Evolutionary conservation across 2,888 invertebrate genomes (phyloP), one percentile per base, ranked within the genome.

Genomic region (Agrotis ipsilon): DNA sequence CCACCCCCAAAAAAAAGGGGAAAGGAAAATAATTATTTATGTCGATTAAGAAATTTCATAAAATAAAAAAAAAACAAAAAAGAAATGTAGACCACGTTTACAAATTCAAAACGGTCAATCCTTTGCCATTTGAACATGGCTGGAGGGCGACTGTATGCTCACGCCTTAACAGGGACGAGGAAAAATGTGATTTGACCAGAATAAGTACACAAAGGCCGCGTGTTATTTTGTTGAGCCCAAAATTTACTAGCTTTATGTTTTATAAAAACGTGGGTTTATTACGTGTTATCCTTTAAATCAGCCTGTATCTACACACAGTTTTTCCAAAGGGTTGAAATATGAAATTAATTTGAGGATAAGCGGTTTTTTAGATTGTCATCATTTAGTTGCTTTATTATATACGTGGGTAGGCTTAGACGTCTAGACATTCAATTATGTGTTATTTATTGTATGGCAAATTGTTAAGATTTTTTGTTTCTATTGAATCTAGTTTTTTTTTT

Each of bases 181-280:
- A 67, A 67, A 81, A 77, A 52, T 57, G 13, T 24, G 43, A 61
- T 78, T 67, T 39, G 32, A 76, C 62, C 54, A 51, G 70, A 76
- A 69, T 65, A 27, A 51, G 43, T 49, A 46, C 9, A 54, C 57
- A 78, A 79, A 79, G 45, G 48, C 13, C 52, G 16, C 19, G 54
- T 13, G n/a, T 24, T 45, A 58, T 77, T 76, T 66, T 21, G n/a
- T 62, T 49, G 27, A 52, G 24, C 1, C 19, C 46, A 2, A 4
- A 80, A 61, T 80, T 68, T 48, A 51, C 49, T 51, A 24, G 45
- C 58, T 57, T 55, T 63, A 63, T 61, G 21, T 46, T 57, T 46
- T 46, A 16, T 32, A 62, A 39, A 52, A 46, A 55, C 39, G 45
- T 68, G 48, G 39, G 19, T 59, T 62, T 51, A 32, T 65, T 27